Conservation (phyloP, 2,113 vertebrate genomes). For the Semicossyphus pulcher region DNA sequence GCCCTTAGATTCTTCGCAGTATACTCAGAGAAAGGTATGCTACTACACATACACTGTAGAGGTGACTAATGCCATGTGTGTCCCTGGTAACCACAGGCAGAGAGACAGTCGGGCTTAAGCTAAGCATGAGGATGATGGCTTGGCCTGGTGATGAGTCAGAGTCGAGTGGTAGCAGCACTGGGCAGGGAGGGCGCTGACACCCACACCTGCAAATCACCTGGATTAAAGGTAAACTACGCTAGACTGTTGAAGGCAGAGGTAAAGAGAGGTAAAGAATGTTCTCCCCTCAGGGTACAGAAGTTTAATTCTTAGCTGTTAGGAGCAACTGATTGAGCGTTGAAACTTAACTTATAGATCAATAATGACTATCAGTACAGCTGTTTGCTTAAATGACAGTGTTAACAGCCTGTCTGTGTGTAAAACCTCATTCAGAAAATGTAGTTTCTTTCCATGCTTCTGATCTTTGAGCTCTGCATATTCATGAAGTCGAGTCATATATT, state of each 20-base stretch:
- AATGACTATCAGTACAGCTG: background rate
- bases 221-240: conserved; percentile 39
- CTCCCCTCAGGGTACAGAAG: background rate
- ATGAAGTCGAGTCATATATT: background rate
- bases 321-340: background rate
- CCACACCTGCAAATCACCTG: conserved; percentile 69
- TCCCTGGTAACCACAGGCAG: conserved; percentile 41
- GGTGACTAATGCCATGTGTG: conserved; percentile 21
- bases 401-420: background rate
- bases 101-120: conserved; percentile 46
- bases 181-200: conserved; percentile 22
- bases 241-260: background rate
- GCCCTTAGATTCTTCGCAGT: too few species aligned
- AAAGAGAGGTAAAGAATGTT: background rate
- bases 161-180: conserved; percentile 38
- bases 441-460: background rate
- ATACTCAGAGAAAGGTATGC: background rate
- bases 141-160: conserved; percentile 62
- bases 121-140: conserved; percentile 45
- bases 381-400: background rate
- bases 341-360: background rate
- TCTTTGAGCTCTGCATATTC: background rate
- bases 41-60: conserved; percentile 1
- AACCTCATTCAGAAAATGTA: background rate
- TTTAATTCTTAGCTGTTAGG: too few species aligned